Evolutionary conservation across 1,140 invertebrate species (phyloP), one percentile per base, ranked within the genome.

Genomic region (Drosophila nannoptera): DNA sequence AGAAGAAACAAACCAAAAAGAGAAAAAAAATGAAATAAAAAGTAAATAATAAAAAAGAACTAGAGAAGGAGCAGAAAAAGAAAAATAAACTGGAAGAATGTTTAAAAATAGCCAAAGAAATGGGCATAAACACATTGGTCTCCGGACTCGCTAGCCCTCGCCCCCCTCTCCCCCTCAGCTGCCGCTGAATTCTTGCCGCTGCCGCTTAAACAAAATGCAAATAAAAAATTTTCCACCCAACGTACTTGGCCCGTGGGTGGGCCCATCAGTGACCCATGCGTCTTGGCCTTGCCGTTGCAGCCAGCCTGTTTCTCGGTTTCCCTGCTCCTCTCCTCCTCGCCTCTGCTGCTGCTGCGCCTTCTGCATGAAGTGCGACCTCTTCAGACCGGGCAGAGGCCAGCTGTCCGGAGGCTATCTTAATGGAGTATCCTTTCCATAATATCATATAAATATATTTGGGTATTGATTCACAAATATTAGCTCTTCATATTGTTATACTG

Each of bases 201-300:
- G 14, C 45, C 78, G 65, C 66, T 80, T 80, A 80, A 86, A 80
- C 75, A 83, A 84, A 83, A 83, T 86, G 80, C 76, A 83, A 83
- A 86, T 83, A 83, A 83, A 83, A 80, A 83, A 80, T 32, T 75
- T 83, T 82, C 70, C 63, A 31, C 48, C 38, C 65, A 69, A n/a
- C 55, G 70, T 70, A 62, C 35, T 32, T 56, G 61, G 64, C 68
- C 50, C 60, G 16, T 7, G 53, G 62, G 55, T 60, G 56, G 52
- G 60, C 22, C 65, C 48, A 50, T 32, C 43, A 50, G 52, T 63
- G 52, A 55, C 60, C 52, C 66, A 69, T 33, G 56, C 66, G 52
- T 62, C 66, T 54, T 61, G 33, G 40, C n/a, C n/a, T n/a, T n/a
- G n/a, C n/a, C n/a, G n/a, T n/a, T n/a, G n/a, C n/a, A n/a, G n/a